Evolutionary conservation across 2,113 vertebrate genomes (phyloP), one percentile per base, ranked within the genome.

Genomic region (human (Homo sapiens)): DNA sequence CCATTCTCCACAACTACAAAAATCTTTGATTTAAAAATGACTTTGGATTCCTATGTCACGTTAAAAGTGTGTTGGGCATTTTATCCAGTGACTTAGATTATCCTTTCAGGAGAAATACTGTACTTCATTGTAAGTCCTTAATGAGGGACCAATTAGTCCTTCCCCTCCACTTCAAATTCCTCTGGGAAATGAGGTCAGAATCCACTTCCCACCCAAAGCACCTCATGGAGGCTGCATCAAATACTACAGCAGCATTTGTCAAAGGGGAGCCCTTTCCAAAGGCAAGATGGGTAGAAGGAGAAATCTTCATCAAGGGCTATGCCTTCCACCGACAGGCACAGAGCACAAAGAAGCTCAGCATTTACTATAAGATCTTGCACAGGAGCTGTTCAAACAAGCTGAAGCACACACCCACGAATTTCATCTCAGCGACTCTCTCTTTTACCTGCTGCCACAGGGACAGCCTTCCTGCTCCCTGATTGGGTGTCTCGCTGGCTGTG

Each of bases 121-220:
- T 96, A 97, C 96, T 98, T 97, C 95, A 95, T 84, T 97, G 87
- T 82, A 96, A 98, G 96, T 96, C 97, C 97, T 98, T 98, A 98
- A 98, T 83, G 80, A 98, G 94, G 79, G 50, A 32, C 98, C 98
- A 98, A 98, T 99, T 98, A 98, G 97, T 84, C 97, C 85, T 95
- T 79, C 76, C 89, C 27, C 55, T 86, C 61, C 64, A 92, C 97
- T 97, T 97, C 90, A 96, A 98, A 97, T 59, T 98, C 98, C 97
- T 97, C 79, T 89, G 97, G 98, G 98, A 98, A 98, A 98, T 91
- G 83, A 98, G 97, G 98, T 98, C 97, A 98, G 97, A 97, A 96
- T 92, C 88, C 93, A 82, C 61, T 95, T 98, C 93, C 92, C 0
- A 0, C 78, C 79, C 68, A 73, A 52, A 93, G 86, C 66, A 75